A percentile compares a stretch with the other conserved stretches of the same genome.
Conservation (phyloP, 2,888 invertebrate genomes). For the Neoaliturus tenellus region DNA sequence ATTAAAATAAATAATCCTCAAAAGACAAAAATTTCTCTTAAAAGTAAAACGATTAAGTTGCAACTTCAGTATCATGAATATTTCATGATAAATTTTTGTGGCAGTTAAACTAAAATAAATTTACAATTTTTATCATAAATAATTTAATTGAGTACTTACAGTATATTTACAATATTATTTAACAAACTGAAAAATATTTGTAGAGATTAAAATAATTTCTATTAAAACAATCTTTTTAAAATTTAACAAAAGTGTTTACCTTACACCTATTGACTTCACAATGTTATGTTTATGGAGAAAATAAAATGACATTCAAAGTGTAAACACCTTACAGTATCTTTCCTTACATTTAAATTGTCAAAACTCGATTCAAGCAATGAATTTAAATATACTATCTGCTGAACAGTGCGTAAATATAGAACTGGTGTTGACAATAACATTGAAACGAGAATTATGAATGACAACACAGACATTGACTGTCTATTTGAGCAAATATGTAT, state of each 20-base stretch:
- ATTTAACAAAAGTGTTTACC: background rate
- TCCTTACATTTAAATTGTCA: conserved; percentile 49
- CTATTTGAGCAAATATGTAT: conserved; percentile 53
- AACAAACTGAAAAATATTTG: background rate
- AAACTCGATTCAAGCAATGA: conserved; percentile 54
- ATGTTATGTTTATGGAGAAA: conserved; percentile 27
- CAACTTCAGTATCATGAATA: too few relatives aligned
- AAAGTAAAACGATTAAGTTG: background rate
- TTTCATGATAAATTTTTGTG: too few relatives aligned
- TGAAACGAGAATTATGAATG: conserved; percentile 44
- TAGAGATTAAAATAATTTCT: background rate
- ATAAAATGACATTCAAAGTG: conserved; percentile 26
- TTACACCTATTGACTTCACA: conserved; percentile 47
- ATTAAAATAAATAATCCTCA: too few relatives aligned
- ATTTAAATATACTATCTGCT: conserved; percentile 42
- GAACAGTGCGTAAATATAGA: conserved; percentile 55
- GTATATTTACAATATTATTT: background rate
- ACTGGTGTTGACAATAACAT: conserved; percentile 52
- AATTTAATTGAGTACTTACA: conserved; percentile 16
- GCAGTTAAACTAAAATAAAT: background rate
- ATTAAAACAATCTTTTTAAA: background rate
- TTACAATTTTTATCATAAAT: conserved; percentile 10
- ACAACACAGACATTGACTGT: conserved; percentile 49
- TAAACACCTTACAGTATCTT: conserved; percentile 23
- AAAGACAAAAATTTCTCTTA: too few relatives aligned